Conservation (phyloP, 64 coral and sea anemone species). For the Catalaphyllia jardinei region DNA sequence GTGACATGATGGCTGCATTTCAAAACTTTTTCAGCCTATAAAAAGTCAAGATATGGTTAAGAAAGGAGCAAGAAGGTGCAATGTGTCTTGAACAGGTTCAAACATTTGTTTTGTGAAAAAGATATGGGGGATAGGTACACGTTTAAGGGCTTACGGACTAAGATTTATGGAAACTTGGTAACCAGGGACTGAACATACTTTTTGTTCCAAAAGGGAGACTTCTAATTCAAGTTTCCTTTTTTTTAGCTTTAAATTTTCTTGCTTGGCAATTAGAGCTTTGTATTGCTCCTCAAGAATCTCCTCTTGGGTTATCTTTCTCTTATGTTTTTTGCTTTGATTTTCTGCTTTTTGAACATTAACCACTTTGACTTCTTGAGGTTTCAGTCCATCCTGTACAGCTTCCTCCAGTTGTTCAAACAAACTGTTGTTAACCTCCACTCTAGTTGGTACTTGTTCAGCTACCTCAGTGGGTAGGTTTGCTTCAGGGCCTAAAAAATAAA, state of each 20-base stretch:
- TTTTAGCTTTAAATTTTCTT: constrained; percentile 16
- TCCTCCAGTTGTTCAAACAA: constrained; percentile 14
- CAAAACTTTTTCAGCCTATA: constrained; percentile 3
- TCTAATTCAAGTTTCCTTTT: constrained; percentile 3
- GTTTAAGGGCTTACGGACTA: neutral
- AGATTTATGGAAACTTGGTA: neutral
- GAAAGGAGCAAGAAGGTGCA: neutral
- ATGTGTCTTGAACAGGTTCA: neutral
- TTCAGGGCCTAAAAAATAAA: constrained; percentile 20
- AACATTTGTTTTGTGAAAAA: constrained; percentile 7
- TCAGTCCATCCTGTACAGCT: neutral
- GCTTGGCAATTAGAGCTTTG: constrained; percentile 14
- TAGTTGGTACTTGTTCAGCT: constrained; percentile 17
- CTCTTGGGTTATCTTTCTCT: neutral
- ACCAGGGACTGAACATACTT: too few relatives aligned
- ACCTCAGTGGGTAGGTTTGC: constrained; percentile 21
- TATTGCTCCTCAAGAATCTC: constrained; percentile 7
- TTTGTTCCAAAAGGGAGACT: neutral
- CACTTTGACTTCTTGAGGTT: neutral
- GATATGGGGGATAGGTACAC: neutral
- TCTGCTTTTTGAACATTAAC: too few relatives aligned
- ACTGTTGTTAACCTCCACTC: constrained; percentile 16
- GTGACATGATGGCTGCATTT: constrained; percentile 10
- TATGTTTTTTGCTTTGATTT: neutral
- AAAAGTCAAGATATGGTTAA: neutral